Evolutionary conservation across 2,113 vertebrate species (phyloP), one percentile per base, ranked within the genome.

Genomic region (Meles meles): DNA sequence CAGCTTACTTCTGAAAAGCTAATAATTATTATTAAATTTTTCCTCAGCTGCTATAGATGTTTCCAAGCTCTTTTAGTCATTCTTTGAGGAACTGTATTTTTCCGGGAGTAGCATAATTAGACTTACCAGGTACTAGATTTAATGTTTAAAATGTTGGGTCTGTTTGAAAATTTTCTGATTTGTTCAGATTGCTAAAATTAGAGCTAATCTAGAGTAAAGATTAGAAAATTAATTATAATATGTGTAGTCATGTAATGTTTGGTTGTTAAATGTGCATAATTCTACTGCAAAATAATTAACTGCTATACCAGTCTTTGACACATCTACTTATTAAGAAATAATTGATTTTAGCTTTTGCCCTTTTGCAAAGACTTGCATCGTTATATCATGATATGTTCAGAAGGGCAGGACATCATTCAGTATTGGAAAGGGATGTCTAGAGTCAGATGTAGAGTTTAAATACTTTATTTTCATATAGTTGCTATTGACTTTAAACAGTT

Each of bases 121-220:
- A 94, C 18, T 12, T 55, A 1, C 67, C 67, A 86, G 31, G 37
- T 82, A 57, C 34, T 91, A 69, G 47, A 6, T 89, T 97, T 83
- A 82, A 79, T 89, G 27, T 95, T 92, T 94, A 77, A 97, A 85
- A 71, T 95, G 3, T 85, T 85, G 15, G 47, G 55, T 59, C 14
- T 37, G 44, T 49, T 94, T 95, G 76, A 85, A 37, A 92, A 61
- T 71, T 93, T 93, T 89, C 39, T 94, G 8, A 92, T 92, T 89
- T 96, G 81, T 77, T 71, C 49, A 67, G 27, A 79, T 92, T 89
- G 39, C 67, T 92, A 79, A 96, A 97, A 77, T 95, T 37, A 93
- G 39, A 88, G 25, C 25, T 57, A 95, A 89, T 18, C 17, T 89
- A 72, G 88, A 79, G 17, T n/a, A 49, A 89, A 80, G 21, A 59